Conservation (phyloP, 2,797 vertebrate species). For the Phylloscopus collybita region DNA sequence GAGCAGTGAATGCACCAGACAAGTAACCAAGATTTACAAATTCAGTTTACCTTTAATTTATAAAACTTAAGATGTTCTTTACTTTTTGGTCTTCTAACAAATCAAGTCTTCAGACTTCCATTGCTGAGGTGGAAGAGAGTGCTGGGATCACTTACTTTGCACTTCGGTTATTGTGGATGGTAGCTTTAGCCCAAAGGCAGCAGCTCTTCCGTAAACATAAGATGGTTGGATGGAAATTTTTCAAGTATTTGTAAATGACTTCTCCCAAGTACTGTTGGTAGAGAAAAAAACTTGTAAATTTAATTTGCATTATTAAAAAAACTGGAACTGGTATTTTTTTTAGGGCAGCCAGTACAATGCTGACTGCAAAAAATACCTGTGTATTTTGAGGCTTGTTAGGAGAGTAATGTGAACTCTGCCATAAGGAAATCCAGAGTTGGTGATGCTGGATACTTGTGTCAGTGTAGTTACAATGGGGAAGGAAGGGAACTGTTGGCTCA, state of each 20-base stretch:
- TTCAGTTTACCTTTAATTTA: not conserved
- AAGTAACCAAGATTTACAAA: not conserved
- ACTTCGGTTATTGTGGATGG: not conserved
- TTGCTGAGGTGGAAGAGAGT: not conserved
- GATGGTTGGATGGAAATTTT: not conserved
- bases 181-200: not conserved
- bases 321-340: not conserved
- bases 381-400: not conserved
- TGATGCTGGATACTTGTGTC: not conserved
- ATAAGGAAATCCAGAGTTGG: not conserved
- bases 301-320: not conserved
- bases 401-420: not conserved
- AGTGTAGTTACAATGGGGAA: not conserved
- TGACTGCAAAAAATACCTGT: not conserved
- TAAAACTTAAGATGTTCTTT: not conserved
- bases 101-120: not conserved
- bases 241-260: not conserved
- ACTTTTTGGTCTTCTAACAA: not conserved
- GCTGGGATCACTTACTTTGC: not conserved
- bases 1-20: not conserved
- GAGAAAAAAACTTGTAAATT: not conserved
- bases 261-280: not conserved
- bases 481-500: not conserved
- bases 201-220: fast-evolving
- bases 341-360: not conserved